Evolutionary conservation across 2,888 invertebrate genomes (phyloP).

Genomic region (Cantharis lateralis): DNA sequence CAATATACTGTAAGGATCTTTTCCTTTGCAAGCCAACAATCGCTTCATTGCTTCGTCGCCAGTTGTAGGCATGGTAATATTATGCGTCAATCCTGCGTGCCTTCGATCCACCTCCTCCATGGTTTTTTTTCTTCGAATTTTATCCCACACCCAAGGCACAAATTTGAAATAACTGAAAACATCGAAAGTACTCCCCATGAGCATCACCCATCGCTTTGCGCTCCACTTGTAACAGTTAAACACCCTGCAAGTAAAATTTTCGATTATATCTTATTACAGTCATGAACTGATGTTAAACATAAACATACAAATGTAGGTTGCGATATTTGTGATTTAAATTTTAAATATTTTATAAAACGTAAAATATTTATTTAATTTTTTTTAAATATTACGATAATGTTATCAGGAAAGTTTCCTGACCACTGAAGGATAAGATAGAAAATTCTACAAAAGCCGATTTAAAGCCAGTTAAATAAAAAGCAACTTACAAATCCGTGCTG

Average conservation of each 20-base stretch:
- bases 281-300: no score
- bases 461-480: background rate
- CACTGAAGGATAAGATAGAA: no score
- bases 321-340: no score
- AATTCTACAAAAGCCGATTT: no score
- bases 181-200: conserved; percentile 42
- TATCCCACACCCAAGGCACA: conserved; percentile 51
- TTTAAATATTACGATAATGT: no score
- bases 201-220: conserved; percentile 43
- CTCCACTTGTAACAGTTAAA: conserved; percentile 48
- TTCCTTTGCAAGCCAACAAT: conserved; percentile 89
- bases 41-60: conserved; percentile 96
- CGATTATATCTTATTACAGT: no score
- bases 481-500: conserved; percentile 68
- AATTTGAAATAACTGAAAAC: conserved; percentile 46
- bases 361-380: no score
- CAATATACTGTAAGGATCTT: conserved; percentile 84
- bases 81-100: conserved; percentile 65
- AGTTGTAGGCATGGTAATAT: conserved; percentile 83
- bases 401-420: no score
- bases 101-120: conserved; percentile 55
- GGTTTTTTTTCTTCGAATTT: conserved; percentile 52
- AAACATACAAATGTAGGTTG: no score
- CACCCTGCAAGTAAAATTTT: conserved; percentile 39
- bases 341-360: no score